Conservation (phyloP, 2,113 vertebrate genomes). For the Colossoma macropomum region DNA sequence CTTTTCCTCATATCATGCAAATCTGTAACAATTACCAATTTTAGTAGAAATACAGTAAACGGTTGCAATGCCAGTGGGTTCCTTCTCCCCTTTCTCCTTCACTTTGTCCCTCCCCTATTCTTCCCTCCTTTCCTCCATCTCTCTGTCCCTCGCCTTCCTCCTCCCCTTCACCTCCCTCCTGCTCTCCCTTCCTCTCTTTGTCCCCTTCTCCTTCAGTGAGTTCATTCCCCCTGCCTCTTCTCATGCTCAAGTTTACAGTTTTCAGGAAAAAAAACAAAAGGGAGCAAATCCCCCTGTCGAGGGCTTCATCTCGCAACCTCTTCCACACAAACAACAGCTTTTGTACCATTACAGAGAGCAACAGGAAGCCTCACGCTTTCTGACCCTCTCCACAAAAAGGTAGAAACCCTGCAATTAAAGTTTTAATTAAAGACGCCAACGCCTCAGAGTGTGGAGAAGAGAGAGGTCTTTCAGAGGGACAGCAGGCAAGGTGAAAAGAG, state of each 20-base stretch:
- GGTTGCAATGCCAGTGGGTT: not conserved
- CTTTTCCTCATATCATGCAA: not conserved
- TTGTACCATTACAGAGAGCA: constrained; percentile 55
- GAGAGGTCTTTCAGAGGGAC: constrained; percentile 70
- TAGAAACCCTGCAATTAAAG: constrained; percentile 78
- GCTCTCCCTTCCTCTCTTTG: constrained; percentile 53
- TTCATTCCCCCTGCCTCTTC: constrained; percentile 54
- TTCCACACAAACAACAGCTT: constrained; percentile 68
- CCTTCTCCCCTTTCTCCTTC: constrained; percentile 36
- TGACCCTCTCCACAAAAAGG: constrained; percentile 70
- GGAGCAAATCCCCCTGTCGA: constrained; percentile 55
- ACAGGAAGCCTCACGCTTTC: constrained; percentile 63
- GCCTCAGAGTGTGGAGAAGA: constrained; percentile 73
- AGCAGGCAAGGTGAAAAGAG: constrained; percentile 48
- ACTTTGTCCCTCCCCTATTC: not conserved
- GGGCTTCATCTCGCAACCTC: constrained; percentile 57
- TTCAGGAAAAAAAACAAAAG: constrained; percentile 65
- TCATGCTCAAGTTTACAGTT: constrained; percentile 68
- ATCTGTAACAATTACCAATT: not conserved
- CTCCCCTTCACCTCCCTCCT: constrained; percentile 24
- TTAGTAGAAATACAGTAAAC: not conserved
- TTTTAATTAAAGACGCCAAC: constrained; percentile 81
- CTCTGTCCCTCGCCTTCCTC: not conserved
- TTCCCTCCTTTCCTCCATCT: not conserved
- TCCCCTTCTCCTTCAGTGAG: constrained; percentile 48